phyloP scores from a whole-genome alignment of 92 coral and sea anemone genomes.

The Siderastrea siderea region DNA sequence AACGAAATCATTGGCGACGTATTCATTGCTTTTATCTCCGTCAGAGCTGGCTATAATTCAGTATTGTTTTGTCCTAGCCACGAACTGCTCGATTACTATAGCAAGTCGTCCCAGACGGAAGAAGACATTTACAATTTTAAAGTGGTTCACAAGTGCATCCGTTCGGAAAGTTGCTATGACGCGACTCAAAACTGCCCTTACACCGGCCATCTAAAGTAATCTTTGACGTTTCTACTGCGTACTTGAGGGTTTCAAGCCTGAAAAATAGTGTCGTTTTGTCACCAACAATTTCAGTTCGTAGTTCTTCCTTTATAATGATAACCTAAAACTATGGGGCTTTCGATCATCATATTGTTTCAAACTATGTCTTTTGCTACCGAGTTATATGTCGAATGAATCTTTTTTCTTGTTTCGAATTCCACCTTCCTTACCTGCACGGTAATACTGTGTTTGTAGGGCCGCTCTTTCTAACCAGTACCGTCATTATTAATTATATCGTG shows the following conservation, averaged over 20 bases:
- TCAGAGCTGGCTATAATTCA: conserved; percentile 21
- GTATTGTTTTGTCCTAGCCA: neutral
- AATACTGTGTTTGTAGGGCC: too few relatives aligned
- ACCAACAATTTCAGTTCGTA: neutral
- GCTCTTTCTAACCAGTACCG: too few relatives aligned
- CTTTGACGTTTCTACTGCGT: too few relatives aligned
- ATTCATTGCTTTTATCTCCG: neutral
- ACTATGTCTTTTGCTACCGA: too few relatives aligned
- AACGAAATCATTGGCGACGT: neutral
- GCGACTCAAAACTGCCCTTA: neutral
- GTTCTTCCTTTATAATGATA: neutral
- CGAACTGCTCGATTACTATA: neutral
- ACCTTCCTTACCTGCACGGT: too few relatives aligned
- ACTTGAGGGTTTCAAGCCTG: neutral
- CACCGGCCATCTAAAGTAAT: neutral
- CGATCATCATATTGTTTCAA: neutral
- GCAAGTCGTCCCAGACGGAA: neutral
- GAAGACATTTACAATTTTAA: neutral
- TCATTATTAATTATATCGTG: too few relatives aligned
- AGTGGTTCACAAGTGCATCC: neutral
- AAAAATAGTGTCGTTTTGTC: conserved; percentile 10
- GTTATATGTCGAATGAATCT: too few relatives aligned
- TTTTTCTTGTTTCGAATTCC: too few relatives aligned
- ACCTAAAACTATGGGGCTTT: neutral
- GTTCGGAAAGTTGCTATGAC: neutral